phyloP scores from a whole-genome alignment of 2,888 invertebrate genomes.

The Clunio marinus region DNA sequence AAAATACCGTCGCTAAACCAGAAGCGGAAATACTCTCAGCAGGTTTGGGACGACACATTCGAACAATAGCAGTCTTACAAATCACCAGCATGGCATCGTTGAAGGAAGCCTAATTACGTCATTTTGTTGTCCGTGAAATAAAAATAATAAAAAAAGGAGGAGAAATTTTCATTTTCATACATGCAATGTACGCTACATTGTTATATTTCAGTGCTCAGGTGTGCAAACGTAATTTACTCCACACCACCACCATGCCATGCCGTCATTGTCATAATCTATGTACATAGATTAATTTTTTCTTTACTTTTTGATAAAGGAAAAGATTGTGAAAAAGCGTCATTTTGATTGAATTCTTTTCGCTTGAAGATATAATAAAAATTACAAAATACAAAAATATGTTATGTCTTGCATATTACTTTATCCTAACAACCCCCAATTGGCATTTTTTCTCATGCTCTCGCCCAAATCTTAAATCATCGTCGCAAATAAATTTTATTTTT shows the following conservation, averaged over 20 bases:
- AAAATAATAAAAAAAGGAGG: neutral
- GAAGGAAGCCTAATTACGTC: slow-evolving; percentile 36
- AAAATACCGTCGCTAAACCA: too few species aligned
- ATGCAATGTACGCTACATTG: neutral
- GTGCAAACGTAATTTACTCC: slow-evolving; percentile 2
- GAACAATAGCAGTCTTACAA: neutral
- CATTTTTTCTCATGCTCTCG: neutral
- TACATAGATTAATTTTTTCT: neutral
- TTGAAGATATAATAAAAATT: neutral
- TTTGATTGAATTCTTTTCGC: neutral
- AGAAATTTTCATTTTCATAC: slow-evolving; percentile 7
- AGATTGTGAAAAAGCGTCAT: neutral
- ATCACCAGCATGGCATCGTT: neutral
- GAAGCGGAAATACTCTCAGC: neutral
- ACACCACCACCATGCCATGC: neutral
- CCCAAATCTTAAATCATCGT: neutral
- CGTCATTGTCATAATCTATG: neutral
- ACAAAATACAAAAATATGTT: neutral
- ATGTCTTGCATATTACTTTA: neutral
- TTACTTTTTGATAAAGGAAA: neutral
- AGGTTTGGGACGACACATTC: too few species aligned
- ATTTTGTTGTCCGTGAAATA: neutral
- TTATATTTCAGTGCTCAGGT: slow-evolving; percentile 31
- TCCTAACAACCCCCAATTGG: neutral
- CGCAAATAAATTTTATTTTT: neutral